Evolutionary conservation across 1,140 invertebrate genomes (phyloP).

Genomic region (Campoletis sonorensis): DNA sequence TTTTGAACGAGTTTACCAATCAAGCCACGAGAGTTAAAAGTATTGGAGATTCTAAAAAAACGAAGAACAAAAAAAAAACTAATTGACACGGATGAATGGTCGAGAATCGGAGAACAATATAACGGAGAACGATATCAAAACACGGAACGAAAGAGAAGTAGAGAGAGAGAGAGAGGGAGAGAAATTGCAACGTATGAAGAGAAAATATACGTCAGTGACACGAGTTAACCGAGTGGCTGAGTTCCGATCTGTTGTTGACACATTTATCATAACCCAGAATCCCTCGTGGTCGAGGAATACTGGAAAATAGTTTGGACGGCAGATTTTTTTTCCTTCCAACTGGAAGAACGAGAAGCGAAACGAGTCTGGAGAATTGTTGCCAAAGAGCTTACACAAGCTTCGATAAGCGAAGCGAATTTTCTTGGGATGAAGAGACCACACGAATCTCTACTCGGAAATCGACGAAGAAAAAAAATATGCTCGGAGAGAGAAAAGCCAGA

Average conservation of each 20-base stretch:
- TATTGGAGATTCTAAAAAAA: too few species aligned
- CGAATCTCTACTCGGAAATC: conserved; percentile 1
- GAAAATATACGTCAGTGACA: background rate
- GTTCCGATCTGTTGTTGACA: conserved; percentile 23
- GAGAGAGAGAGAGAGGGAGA: too few species aligned
- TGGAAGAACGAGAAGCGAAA: background rate
- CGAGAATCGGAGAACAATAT: too few species aligned
- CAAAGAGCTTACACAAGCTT: conserved; percentile 8
- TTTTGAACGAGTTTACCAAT: too few species aligned
- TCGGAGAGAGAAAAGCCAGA: background rate
- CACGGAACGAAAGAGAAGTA: too few species aligned
- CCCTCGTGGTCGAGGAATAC: background rate
- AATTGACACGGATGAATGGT: too few species aligned
- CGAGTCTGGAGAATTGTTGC: background rate
- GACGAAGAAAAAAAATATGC: background rate
- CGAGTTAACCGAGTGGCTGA: conserved; percentile 16
- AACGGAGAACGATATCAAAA: too few species aligned
- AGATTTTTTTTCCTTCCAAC: background rate
- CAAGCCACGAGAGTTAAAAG: too few species aligned
- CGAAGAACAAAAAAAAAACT: too few species aligned
- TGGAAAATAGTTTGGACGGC: conserved; percentile 5
- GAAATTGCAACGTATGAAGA: background rate
- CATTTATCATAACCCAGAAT: conserved; percentile 24
- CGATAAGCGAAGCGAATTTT: conserved; percentile 5
- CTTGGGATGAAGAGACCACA: conserved; percentile 5